A percentile compares a stretch with the other conserved stretches of the same genome.
phyloP scores from a whole-genome alignment of 2,797 vertebrate species.

The Sphenodon punctatus region DNA sequence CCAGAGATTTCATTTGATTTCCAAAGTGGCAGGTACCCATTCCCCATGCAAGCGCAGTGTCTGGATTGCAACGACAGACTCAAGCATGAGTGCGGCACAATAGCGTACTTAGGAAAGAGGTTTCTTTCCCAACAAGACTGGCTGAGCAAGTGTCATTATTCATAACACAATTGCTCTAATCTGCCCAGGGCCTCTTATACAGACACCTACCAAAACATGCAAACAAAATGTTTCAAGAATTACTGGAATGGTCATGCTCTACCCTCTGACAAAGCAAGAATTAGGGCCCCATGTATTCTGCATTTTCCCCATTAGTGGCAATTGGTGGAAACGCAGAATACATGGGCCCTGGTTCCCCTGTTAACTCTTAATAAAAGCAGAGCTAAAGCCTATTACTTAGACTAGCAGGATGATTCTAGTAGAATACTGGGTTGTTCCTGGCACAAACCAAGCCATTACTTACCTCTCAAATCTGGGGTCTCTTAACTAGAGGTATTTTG shows the following conservation, averaged over 20 bases:
- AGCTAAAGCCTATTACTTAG: conserved; percentile 15
- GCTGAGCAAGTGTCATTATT: not conserved
- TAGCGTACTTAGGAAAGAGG: not conserved
- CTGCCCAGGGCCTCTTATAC: not conserved
- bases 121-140: not conserved
- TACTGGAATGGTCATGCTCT: too few species aligned
- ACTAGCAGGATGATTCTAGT: not conserved
- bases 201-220: rapidly evolving
- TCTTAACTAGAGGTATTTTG: not conserved
- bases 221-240: not conserved
- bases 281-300: too few species aligned
- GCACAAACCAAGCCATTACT: not conserved
- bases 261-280: too few species aligned
- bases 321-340: too few species aligned
- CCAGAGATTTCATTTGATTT: rapidly evolving
- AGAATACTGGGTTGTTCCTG: not conserved
- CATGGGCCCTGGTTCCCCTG: too few species aligned
- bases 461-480: not conserved
- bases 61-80: not conserved
- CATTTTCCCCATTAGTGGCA: too few species aligned
- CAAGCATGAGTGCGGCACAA: not conserved
- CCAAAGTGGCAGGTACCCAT: not conserved
- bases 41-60: rapidly evolving
- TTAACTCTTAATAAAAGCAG: conserved; percentile 8
- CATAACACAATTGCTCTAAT: too few species aligned